A percentile compares a stretch with the other conserved stretches of the same genome.
phyloP scores from a whole-genome alignment of 2,113 vertebrate species.

The Megaceryle torquata region DNA sequence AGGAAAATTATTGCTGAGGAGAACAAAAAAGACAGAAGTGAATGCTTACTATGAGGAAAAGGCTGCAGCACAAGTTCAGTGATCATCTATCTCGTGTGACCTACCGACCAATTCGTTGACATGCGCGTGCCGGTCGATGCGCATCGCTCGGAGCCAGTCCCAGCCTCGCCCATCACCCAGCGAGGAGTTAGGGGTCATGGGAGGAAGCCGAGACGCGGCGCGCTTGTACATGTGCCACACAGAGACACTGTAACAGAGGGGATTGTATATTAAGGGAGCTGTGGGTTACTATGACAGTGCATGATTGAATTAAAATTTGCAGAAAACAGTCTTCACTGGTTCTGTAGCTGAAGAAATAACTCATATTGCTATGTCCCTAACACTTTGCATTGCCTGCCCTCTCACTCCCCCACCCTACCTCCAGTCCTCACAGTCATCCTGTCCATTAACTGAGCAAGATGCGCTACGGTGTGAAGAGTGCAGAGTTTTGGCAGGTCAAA shows the following conservation, averaged over 20 bases:
- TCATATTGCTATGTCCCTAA: accelerated
- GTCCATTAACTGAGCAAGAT: background rate
- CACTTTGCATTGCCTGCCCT: accelerated
- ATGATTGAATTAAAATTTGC: background rate
- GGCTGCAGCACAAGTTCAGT: background rate
- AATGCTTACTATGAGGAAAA: background rate
- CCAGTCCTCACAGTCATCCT: background rate
- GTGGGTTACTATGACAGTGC: background rate
- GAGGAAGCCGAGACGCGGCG: background rate
- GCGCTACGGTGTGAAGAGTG: background rate
- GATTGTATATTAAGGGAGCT: accelerated
- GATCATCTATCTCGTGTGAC: background rate
- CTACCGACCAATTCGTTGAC: background rate
- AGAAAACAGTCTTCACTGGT: background rate
- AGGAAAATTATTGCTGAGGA: background rate
- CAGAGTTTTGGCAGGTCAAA: background rate
- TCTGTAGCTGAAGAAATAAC: background rate
- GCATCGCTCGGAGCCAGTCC: background rate
- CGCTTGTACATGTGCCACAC: background rate
- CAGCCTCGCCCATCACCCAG: background rate
- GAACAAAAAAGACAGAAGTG: background rate
- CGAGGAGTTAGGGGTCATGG: accelerated
- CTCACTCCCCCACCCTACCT: background rate
- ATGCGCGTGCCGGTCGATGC: accelerated
- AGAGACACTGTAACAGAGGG: background rate